phyloP scores from a whole-genome alignment of 1,140 invertebrate genomes.

The Linepithema humile region DNA sequence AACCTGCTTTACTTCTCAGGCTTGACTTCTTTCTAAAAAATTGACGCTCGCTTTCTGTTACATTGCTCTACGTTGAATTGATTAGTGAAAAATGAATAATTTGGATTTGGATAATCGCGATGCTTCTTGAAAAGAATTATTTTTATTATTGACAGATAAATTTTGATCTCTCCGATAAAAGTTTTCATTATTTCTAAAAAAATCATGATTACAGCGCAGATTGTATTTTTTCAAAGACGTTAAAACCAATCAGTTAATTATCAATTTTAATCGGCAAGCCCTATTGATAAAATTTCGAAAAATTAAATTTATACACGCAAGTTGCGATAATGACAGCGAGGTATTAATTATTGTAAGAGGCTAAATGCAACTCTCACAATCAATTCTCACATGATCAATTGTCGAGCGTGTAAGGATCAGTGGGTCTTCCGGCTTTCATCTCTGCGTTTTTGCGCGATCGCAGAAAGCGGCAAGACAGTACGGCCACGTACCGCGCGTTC shows the following conservation, averaged over 20 bases:
- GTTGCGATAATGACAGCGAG: background rate
- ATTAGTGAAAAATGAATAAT: background rate
- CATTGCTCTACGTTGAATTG: background rate
- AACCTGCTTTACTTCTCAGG: background rate
- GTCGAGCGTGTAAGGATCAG: background rate
- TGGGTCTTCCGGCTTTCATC: background rate
- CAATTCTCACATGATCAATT: constrained; percentile 13
- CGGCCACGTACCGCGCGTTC: constrained; percentile 26
- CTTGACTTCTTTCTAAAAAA: background rate
- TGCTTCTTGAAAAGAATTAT: background rate
- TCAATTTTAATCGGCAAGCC: background rate
- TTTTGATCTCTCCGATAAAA: background rate
- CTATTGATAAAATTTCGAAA: background rate
- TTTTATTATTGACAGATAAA: constrained; percentile 1
- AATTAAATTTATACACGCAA: constrained; percentile 11
- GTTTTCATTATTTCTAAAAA: background rate
- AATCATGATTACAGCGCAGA: background rate
- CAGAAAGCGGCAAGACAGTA: background rate
- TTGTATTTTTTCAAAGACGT: background rate
- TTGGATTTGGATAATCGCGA: constrained; percentile 9
- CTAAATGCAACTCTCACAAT: background rate
- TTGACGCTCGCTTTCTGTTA: background rate
- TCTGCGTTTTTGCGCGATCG: constrained; percentile 24
- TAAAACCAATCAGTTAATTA: background rate
- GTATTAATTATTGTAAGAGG: background rate